A percentile compares a stretch with the other conserved stretches of the same genome.
These are phyloP conservation scores for Cavia aperea DNA, from an alignment of 2,113 vertebrate genomes.

Conservation along the genomic window DNA sequence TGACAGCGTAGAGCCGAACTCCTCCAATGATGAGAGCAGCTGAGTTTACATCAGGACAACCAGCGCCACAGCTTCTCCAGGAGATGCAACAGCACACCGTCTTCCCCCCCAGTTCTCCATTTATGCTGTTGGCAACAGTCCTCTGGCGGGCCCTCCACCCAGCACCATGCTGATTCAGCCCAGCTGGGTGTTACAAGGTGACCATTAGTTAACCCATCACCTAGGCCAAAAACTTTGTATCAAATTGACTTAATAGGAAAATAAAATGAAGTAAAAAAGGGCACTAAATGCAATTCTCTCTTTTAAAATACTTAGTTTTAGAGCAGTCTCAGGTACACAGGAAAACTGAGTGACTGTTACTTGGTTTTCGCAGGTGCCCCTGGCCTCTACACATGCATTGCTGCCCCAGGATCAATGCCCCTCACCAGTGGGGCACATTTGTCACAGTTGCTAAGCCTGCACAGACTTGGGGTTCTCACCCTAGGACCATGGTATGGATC, in stretches of 20 bases:
- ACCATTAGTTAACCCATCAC: background rate
- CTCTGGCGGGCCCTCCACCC: background rate
- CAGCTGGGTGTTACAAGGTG: background rate
- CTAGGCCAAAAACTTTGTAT: background rate
- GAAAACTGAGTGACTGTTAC: background rate
- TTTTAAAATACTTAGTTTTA: background rate
- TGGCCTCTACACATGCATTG: too few species aligned
- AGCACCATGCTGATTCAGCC: background rate
- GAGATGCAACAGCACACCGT: background rate
- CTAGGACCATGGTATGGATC: background rate
- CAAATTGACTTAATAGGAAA: background rate
- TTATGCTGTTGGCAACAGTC: background rate
- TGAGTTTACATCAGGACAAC: background rate
- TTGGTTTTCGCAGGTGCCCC: background rate
- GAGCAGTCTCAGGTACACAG: background rate
- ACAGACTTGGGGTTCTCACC: background rate
- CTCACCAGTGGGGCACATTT: background rate
- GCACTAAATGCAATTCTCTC: background rate
- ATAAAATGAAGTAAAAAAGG: background rate
- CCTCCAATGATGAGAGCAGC: too few species aligned
- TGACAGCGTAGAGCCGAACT: background rate
- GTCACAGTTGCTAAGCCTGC: background rate
- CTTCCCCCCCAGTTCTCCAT: background rate
- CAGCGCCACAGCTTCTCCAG: background rate
- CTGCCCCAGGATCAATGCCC: background rate